Base-by-base conservation (phyloP, 2,888 invertebrate species). In the Hydriomena furcata region DNA sequence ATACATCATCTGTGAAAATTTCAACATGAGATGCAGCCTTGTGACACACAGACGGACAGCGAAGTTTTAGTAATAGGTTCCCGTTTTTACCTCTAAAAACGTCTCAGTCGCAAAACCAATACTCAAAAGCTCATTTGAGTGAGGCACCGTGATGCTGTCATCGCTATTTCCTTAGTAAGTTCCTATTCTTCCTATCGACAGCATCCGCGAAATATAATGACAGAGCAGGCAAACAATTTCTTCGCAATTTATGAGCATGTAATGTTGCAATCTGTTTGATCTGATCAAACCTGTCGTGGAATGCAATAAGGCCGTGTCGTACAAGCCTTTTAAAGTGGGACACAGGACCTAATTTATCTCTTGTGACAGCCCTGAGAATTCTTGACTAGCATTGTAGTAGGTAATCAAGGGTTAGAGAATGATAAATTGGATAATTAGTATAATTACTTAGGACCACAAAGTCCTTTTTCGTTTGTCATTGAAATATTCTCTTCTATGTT, bases 371-470 rank as follows among this genome's bases (percentile, higher is more conserved):
- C 70, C 68, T 77, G 78, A 71, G 79, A 78, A 78, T 73, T 65
- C 62, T 58, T 65, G 68, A 67, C 71, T 70, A 60, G 64, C 61
- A 65, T 60, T 67, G 60, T 56, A 48, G 45, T 51, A 58, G 56
- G 8, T 21, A 58, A 61, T 56, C 56, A 55, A 62, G 52, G 65
- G 66, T 60, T 52, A 56, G 63, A 65, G 68, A 71, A 73, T 80
- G 82, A 83, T 79, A 79, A 82, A 83, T 83, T 79, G 57, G 72
- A 68, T 76, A 78, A 82, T 82, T 81, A 80, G 57, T 71, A 68
- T 76, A 78, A 82, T 82, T 81, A 80, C 66, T 70, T 68, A 63
- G 58, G 68, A 60, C 49, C 51, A 55, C 55, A 55, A 58, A 42
- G 38, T 49, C 24, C 17, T 44, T 34, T 34, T 11, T 17, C 13